A percentile compares a stretch with the other conserved stretches of the same genome.
Evolutionary conservation across 2,888 invertebrate species (phyloP).

Genomic region (Drosophila hamatofila): DNA sequence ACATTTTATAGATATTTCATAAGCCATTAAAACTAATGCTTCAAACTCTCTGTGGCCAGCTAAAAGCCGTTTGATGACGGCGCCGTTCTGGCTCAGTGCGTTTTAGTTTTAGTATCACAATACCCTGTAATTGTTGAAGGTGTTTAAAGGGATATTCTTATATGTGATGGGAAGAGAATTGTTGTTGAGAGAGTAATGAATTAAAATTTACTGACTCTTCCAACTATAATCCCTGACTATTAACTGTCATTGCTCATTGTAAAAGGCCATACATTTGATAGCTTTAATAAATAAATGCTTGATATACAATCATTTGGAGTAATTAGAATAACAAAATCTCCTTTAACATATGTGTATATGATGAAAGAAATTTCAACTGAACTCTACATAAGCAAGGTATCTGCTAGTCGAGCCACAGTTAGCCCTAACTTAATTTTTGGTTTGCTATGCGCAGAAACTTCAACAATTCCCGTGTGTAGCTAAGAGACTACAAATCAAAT

Average conservation of each 20-base stretch:
- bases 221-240: too few species aligned
- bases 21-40: conserved; percentile 47
- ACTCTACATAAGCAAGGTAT: background rate
- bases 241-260: too few species aligned
- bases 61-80: conserved; percentile 33
- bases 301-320: background rate
- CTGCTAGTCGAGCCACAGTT: background rate
- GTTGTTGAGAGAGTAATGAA: too few species aligned
- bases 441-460: conserved; percentile 9
- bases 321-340: background rate
- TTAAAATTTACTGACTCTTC: too few species aligned
- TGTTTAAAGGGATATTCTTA: background rate
- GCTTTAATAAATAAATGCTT: too few species aligned
- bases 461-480: conserved; percentile 3
- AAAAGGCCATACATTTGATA: too few species aligned
- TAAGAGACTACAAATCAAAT: conserved; percentile 33
- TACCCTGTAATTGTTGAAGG: conserved; percentile 10
- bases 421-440: background rate
- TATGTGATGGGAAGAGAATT: background rate
- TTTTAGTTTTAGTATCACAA: conserved; percentile 6
- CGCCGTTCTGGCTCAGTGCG: conserved; percentile 45
- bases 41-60: conserved; percentile 31
- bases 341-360: background rate
- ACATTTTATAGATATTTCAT: conserved; percentile 48
- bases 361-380: background rate